Conservation (phyloP, 2,888 invertebrate genomes). For the Leistus spinibarbis region DNA sequence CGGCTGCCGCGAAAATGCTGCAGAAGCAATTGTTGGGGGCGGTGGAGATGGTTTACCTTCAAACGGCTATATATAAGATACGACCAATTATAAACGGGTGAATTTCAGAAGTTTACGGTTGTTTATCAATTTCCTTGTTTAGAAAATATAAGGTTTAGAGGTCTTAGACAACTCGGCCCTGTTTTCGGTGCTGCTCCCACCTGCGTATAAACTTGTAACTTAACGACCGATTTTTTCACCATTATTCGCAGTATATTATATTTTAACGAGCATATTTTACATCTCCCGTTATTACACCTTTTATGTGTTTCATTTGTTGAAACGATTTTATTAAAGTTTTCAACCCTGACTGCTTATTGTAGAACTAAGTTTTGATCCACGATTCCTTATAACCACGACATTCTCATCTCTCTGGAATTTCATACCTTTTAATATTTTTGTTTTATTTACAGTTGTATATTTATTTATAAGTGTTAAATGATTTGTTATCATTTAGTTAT, state of each 20-base stretch:
- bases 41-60: neutral
- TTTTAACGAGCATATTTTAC: no score
- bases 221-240: no score
- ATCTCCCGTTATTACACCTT: no score
- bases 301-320: no score
- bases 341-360: no score
- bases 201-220: neutral
- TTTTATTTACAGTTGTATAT: neutral
- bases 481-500: neutral
- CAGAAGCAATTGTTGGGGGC: neutral
- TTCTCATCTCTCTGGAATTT: no score
- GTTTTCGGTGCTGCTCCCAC: neutral
- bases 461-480: neutral
- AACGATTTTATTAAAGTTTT: no score
- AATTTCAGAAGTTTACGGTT: neutral
- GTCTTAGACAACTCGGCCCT: neutral
- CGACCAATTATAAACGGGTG: constrained; percentile 5
- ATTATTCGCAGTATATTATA: no score
- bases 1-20: neutral
- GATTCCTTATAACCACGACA: no score
- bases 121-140: constrained; percentile 7
- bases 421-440: neutral
- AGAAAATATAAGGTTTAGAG: neutral
- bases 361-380: no score
- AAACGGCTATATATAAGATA: neutral